phyloP scores from a whole-genome alignment of 2,797 vertebrate genomes.

The Manis pentadactyla region DNA sequence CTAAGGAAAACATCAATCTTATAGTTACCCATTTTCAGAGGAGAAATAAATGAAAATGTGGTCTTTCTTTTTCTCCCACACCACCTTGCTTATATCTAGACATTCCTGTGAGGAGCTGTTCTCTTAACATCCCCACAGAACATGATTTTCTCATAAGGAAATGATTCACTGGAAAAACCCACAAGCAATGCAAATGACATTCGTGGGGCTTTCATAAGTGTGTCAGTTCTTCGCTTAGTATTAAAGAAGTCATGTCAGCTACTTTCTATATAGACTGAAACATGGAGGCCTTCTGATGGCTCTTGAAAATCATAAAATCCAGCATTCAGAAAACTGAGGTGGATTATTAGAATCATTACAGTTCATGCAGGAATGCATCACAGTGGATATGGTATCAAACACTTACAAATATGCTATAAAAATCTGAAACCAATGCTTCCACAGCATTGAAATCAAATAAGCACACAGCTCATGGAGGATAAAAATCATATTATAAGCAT shows the following conservation, averaged over 20 bases:
- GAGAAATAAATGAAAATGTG: conserved; percentile 23
- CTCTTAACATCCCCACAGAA: background rate
- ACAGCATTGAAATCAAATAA: background rate
- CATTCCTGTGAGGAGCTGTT: background rate
- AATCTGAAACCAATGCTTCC: background rate
- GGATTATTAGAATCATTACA: background rate
- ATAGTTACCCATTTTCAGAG: background rate
- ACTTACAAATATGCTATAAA: background rate
- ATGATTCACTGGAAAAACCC: background rate
- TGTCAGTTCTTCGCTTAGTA: background rate
- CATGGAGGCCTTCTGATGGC: background rate
- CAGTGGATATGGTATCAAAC: background rate
- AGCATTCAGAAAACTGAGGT: background rate
- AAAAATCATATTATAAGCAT: background rate
- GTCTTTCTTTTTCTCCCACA: background rate
- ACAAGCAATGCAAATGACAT: background rate
- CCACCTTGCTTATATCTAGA: background rate
- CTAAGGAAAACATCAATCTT: background rate
- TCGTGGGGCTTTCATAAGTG: background rate
- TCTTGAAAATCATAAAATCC: conserved; percentile 5
- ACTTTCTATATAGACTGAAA: background rate
- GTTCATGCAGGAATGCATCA: background rate
- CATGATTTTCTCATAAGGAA: conserved; percentile 4
- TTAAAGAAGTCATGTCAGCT: background rate
- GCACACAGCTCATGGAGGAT: background rate